Base-by-base conservation (phyloP, 2,113 vertebrate genomes). In the Oreochromis aureus region DNA sequence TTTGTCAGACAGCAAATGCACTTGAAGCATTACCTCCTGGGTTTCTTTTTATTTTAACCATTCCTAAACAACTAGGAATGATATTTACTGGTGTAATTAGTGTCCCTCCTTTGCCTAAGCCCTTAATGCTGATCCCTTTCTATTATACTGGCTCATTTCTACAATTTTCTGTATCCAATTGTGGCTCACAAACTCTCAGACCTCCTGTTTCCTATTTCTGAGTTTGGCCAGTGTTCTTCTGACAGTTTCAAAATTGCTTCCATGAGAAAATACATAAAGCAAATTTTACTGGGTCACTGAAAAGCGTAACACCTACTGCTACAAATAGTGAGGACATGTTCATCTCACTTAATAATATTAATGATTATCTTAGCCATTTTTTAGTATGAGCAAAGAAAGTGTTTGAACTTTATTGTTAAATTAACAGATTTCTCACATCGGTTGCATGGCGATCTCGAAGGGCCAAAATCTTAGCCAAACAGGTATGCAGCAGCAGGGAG, bases 261-360 rank as follows among this genome's bases (percentile, higher is more conserved):
- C 44, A 51, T 51, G 16, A 13, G 0, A 0, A 78, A 76, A 48
- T 76, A 30, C 69, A 0, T 24, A 18, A 46, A 0, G 41, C 6
- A 48, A 30, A 48, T 76, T 76, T 48, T 76, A 11, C 41, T 48
- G 71, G 71, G 24, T 76, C 44, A 48, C 1, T 27, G 41, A 48
- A 76, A 10, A 30, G 15, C 1, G 1, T 27, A 27, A 73, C 41
- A 48, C 69, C 69, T 30, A 66, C 10, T 66, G 4, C 6, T 66
- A 46, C 69, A 48, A 48, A 76, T 76, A 76, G 69, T 18, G 41
- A 76, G 69, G 41, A 76, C 24, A 19, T 46, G 71, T 30, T 48
- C 4, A 0, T 46, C 69, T 76, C 69, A 76, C 44, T 76, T 19
- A 76, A 48, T 19, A 76, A 30, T 2, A 48, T 48, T 76, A 19